Evolutionary conservation across 2,888 invertebrate species (phyloP).

Genomic region (Trichogramma evanescens): DNA sequence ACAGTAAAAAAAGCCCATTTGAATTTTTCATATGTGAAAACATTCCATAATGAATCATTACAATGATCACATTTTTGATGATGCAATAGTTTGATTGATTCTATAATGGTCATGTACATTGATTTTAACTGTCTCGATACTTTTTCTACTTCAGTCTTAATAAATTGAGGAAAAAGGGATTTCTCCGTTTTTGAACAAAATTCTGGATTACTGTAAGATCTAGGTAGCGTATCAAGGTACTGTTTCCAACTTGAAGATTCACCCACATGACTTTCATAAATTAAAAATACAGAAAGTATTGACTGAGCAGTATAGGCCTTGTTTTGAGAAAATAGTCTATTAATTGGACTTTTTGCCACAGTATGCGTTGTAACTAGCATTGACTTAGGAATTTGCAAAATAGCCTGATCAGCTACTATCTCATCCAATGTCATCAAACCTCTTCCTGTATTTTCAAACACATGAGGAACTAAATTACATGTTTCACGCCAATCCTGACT

Average conservation of each 20-base stretch:
- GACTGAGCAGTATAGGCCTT: slow-evolving; percentile 55
- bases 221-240: slow-evolving; percentile 67
- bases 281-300: slow-evolving; percentile 66
- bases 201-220: slow-evolving; percentile 61
- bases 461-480: slow-evolving; percentile 30
- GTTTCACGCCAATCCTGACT: slow-evolving; percentile 27
- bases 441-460: slow-evolving; percentile 64
- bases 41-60: slow-evolving; percentile 42
- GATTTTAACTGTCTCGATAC: slow-evolving; percentile 25
- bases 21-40: slow-evolving; percentile 55
- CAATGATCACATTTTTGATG: slow-evolving; percentile 44
- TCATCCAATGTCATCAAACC: slow-evolving; percentile 56
- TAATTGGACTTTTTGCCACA: slow-evolving; percentile 37
- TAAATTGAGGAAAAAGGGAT: slow-evolving; percentile 53
- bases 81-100: slow-evolving; percentile 24
- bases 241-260: slow-evolving; percentile 54
- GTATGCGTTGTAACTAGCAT: slow-evolving; percentile 49
- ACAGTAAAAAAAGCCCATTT: slow-evolving; percentile 79
- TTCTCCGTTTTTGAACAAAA: slow-evolving; percentile 57
- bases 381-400: slow-evolving; percentile 51
- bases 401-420: slow-evolving; percentile 48
- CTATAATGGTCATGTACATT: slow-evolving; percentile 27
- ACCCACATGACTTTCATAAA: slow-evolving; percentile 59
- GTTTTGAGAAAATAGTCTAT: slow-evolving; percentile 28
- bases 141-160: slow-evolving; percentile 45